phyloP scores from a whole-genome alignment of 2,113 vertebrate species.

The Rhinogobius similis region DNA sequence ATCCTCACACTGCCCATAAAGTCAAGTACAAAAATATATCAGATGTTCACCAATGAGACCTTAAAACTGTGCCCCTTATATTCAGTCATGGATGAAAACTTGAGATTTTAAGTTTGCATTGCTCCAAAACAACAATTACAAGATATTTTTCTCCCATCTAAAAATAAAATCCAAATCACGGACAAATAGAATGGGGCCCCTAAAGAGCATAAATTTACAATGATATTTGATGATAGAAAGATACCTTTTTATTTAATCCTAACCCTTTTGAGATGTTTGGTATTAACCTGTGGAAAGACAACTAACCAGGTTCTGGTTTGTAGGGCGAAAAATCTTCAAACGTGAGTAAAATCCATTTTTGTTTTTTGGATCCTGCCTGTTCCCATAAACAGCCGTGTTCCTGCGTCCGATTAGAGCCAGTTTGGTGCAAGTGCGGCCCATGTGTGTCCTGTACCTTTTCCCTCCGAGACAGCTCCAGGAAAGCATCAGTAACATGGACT shows the following conservation, averaged over 20 bases:
- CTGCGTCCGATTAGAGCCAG: constrained; percentile 53
- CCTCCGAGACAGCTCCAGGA: constrained; percentile 30
- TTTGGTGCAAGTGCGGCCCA: constrained; percentile 61
- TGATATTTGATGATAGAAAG: neutral
- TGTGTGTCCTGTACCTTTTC: constrained; percentile 51
- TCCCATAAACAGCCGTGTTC: constrained; percentile 20
- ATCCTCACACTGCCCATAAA: neutral
- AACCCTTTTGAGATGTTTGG: constrained; percentile 50
- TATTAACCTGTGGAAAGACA: constrained; percentile 21
- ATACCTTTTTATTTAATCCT: neutral
- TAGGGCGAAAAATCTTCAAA: constrained; percentile 36
- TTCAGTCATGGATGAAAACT: no score
- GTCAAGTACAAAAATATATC: neutral
- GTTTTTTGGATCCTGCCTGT: constrained; percentile 24
- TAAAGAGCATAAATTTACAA: neutral
- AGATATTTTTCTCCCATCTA: no score
- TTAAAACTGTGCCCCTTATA: no score
- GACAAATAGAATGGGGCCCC: no score
- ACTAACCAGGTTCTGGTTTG: constrained; percentile 43
- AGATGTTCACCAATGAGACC: no score
- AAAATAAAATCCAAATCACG: no score
- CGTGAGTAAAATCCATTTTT: constrained; percentile 30
- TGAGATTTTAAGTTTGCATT: no score
- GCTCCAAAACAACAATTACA: no score
- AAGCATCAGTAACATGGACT: constrained; percentile 39